Base-by-base conservation (phyloP, 92 coral and sea anemone genomes). In the Epizoanthus ramosus region DNA sequence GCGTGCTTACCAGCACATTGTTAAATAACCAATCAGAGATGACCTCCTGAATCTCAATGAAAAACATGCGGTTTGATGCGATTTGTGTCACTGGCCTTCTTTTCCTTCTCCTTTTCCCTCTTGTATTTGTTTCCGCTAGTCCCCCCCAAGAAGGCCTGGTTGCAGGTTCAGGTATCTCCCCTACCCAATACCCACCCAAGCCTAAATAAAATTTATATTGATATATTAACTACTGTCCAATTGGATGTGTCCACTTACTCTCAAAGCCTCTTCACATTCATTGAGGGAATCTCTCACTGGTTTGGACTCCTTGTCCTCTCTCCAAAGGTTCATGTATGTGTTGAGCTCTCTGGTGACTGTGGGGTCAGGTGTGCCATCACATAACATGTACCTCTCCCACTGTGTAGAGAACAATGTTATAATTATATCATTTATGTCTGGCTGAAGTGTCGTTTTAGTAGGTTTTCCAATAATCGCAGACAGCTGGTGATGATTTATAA, bases 361-460 rank as follows among this genome's bases (percentile, higher is more conserved):
- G 0, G 98, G 98, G 74, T 95, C 96, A 6, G 98, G 98, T 72
- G 92, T 93, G 56, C 98, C 98, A 90, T 95, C 98, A 87, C 98
- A 95, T 52, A 88, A 82, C 98, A 95, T 95, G 77, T 95, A 95
- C 50, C 97, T 85, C 67, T 89, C 91, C 98, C 97, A 93, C 98
- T 95, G 74, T 5, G 60, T 57, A 37, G 19, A 60, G 17, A 14
- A 5, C 79, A 45, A 64, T 17, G n/a, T n/a, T n/a, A n/a, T n/a
- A 0, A 28, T 28, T 28, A 28, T 28, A 79, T 66, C 5, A 19
- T 10, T 45, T n/a, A 18, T 14, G 28, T 5, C 3, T 69, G n/a
- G n/a, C 19, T 13, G n/a, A 56, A 19, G 60, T 18, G 41, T 23
- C 24, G 4, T 41, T 41, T 41, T 41, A 0, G 47, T 41, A 41